Evolutionary conservation across 2,113 vertebrate species (phyloP).

Genomic region (Melanostigma gelatinosum): DNA sequence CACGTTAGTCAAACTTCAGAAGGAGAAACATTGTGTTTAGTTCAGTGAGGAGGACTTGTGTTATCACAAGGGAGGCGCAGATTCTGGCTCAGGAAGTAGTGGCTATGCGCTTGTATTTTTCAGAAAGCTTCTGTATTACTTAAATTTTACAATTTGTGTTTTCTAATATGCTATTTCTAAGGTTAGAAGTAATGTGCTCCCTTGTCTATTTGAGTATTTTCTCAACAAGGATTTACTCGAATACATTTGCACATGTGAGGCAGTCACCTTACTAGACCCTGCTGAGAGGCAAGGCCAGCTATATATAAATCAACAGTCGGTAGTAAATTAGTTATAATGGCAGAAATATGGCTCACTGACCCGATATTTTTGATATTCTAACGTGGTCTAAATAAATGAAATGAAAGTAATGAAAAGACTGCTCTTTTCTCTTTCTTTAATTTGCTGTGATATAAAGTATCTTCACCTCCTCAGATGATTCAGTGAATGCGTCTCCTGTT

Average conservation of each 20-base stretch:
- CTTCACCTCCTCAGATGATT: neutral
- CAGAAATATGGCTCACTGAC: neutral
- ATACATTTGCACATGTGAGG: slow-evolving; percentile 5
- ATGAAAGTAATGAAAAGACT: neutral
- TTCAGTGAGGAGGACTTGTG: neutral
- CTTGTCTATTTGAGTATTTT: neutral
- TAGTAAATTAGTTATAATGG: neutral
- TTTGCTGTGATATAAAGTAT: neutral
- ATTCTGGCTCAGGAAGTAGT: neutral
- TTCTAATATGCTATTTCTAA: neutral
- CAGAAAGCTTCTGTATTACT: neutral
- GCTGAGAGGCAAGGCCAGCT: neutral
- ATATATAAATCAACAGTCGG: neutral
- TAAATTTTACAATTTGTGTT: slow-evolving; percentile 1
- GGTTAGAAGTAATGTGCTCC: neutral
- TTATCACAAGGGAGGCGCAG: slow-evolving; percentile 12
- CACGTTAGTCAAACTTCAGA: slow-evolving; percentile 32
- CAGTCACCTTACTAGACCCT: neutral
- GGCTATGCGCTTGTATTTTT: neutral
- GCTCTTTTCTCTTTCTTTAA: neutral
- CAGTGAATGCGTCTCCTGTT: slow-evolving; percentile 1
- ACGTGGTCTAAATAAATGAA: neutral
- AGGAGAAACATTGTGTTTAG: slow-evolving; percentile 6
- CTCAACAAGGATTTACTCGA: neutral
- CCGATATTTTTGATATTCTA: neutral